phyloP scores from a whole-genome alignment of 2,888 invertebrate genomes.

The Caenorhabditis panamensis region DNA sequence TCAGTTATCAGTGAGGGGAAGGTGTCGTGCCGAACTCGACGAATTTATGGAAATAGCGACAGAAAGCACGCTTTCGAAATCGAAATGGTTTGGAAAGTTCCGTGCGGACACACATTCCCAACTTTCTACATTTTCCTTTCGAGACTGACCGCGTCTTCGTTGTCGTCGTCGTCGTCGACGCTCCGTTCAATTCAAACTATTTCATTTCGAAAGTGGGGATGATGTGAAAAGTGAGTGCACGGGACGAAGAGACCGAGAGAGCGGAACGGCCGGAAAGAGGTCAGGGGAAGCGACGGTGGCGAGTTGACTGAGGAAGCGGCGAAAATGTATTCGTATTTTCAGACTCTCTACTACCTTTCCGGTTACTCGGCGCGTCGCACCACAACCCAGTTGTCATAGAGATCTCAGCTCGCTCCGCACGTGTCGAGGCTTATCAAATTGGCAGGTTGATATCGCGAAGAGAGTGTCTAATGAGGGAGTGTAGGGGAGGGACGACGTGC shows the following conservation, averaged over 20 bases:
- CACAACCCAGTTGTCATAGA: slow-evolving; percentile 38
- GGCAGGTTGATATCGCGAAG: slow-evolving; percentile 31
- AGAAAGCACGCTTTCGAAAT: slow-evolving; percentile 40
- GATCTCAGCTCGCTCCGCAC: slow-evolving; percentile 29
- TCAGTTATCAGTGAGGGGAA: slow-evolving; percentile 34
- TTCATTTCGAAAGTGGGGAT: slow-evolving; percentile 23
- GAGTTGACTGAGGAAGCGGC: too few relatives aligned
- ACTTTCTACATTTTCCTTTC: slow-evolving; percentile 22
- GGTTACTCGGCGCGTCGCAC: background rate
- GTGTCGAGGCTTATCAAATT: slow-evolving; percentile 48
- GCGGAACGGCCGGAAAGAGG: slow-evolving; percentile 44
- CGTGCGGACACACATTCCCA: slow-evolving; percentile 29
- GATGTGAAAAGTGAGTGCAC: slow-evolving; percentile 7
- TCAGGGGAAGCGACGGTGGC: slow-evolving; percentile 17
- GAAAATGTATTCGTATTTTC: slow-evolving; percentile 18
- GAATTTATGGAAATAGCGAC: slow-evolving; percentile 18
- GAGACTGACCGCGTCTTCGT: too few relatives aligned
- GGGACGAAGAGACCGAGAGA: slow-evolving; percentile 26
- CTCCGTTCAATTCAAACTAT: slow-evolving; percentile 31
- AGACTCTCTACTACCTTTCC: background rate
- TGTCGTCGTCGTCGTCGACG: too few relatives aligned
- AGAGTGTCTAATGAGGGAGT: slow-evolving; percentile 31
- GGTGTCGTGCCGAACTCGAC: slow-evolving; percentile 29
- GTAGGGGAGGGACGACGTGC: slow-evolving; percentile 28
- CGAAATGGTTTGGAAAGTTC: background rate